Evolutionary conservation across 1,140 invertebrate species (phyloP).

Genomic region (Habropoda laboriosa): DNA sequence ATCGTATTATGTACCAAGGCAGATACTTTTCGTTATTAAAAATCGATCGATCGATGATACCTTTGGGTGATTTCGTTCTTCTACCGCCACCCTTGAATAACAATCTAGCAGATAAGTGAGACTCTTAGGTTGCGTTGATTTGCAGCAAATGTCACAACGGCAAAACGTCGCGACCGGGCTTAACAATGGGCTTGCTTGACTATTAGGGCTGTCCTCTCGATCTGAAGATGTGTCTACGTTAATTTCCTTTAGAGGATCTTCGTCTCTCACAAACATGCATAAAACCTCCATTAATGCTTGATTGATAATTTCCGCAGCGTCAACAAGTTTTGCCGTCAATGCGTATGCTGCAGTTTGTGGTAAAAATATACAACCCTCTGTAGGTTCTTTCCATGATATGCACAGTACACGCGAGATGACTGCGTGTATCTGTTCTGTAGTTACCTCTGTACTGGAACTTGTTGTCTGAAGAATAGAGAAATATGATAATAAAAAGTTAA

Average conservation of each 20-base stretch:
- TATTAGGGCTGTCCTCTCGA: conserved; percentile 78
- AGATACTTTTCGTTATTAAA: neutral
- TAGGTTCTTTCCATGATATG: conserved; percentile 85
- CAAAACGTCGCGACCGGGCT: conserved; percentile 69
- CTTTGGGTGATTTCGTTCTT: conserved; percentile 89
- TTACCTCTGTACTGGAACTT: conserved; percentile 83
- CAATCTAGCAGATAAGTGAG: conserved; percentile 86
- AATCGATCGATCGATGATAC: conserved; percentile 70
- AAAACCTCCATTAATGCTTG: conserved; percentile 88
- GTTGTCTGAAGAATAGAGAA: conserved; percentile 74
- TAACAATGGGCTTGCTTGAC: conserved; percentile 73
- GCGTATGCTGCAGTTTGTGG: conserved; percentile 84
- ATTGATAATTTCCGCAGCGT: conserved; percentile 83
- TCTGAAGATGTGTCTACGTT: conserved; percentile 79
- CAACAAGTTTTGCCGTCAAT: conserved; percentile 77
- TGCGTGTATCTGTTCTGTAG: conserved; percentile 84
- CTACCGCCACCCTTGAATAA: conserved; percentile 86
- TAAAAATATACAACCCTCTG: conserved; percentile 84
- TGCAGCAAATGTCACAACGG: conserved; percentile 69
- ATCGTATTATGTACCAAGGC: neutral
- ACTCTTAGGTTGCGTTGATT: conserved; percentile 79
- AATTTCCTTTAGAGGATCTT: conserved; percentile 84
- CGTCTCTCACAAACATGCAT: conserved; percentile 83
- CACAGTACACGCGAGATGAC: conserved; percentile 85
- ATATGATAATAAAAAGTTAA: neutral